phyloP scores from a whole-genome alignment of 2,113 vertebrate species.

The Tenrec ecaudatus region DNA sequence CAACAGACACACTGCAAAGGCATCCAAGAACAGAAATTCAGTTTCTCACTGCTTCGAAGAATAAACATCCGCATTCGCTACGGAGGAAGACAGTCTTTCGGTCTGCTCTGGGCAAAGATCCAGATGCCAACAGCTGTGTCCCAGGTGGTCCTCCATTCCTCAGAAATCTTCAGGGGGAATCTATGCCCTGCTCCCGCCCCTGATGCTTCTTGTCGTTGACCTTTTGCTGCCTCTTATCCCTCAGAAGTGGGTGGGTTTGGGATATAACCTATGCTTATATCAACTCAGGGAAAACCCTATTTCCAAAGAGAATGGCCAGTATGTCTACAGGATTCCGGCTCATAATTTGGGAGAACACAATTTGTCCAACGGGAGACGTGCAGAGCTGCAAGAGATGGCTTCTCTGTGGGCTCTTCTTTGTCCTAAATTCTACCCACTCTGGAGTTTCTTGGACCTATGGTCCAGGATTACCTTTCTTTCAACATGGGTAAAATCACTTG shows the following conservation, averaged over 20 bases:
- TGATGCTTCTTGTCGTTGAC: background rate
- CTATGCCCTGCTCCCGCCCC: background rate
- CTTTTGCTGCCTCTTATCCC: background rate
- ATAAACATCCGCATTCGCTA: background rate
- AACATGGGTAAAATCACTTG: background rate
- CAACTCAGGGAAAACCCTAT: background rate
- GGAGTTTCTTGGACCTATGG: background rate
- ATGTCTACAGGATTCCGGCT: background rate
- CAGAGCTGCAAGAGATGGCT: background rate
- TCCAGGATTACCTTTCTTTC: slow-evolving; percentile 4
- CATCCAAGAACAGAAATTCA: background rate
- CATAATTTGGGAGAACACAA: background rate
- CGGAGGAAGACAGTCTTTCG: background rate
- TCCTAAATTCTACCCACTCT: background rate
- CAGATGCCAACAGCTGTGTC: background rate
- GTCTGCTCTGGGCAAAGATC: background rate
- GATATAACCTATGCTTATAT: background rate
- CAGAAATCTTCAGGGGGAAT: background rate
- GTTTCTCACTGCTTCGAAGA: background rate
- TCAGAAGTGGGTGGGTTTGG: background rate
- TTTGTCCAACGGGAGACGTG: background rate
- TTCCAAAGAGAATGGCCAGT: too few species aligned
- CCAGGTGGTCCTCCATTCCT: background rate
- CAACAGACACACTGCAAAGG: background rate
- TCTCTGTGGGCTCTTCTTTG: background rate